Conservation (phyloP, 2,888 invertebrate species). For the Meganola albula region DNA sequence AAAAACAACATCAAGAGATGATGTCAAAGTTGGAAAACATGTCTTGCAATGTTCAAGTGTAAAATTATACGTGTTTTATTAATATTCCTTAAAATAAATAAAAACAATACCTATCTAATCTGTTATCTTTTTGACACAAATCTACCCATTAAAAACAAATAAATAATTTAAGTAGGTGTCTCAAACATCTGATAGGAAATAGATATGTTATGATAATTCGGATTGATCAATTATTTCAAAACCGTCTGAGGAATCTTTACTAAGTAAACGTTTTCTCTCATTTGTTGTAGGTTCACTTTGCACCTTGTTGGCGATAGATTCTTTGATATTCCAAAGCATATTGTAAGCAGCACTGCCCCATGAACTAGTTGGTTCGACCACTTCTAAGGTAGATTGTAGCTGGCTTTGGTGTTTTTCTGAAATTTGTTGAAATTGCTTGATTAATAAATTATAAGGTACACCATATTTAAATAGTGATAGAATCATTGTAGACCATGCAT, state of each 20-base stretch:
- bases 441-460: no score
- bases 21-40: constrained; percentile 63
- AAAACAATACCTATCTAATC: neutral
- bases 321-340: constrained; percentile 55
- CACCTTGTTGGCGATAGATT: constrained; percentile 55
- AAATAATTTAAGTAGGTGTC: no score
- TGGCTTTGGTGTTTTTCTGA: constrained; percentile 51
- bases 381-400: constrained; percentile 51
- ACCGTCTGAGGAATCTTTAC: constrained; percentile 67
- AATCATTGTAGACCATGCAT: no score
- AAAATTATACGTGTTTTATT: constrained; percentile 7
- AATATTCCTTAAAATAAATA: neutral
- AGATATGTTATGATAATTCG: constrained; percentile 45
- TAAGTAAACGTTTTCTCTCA: constrained; percentile 52
- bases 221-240: constrained; percentile 70
- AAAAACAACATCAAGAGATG: constrained; percentile 65
- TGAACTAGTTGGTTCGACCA: constrained; percentile 41
- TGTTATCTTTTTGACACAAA: no score
- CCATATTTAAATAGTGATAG: no score
- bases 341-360: constrained; percentile 63
- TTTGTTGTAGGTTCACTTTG: constrained; percentile 41
- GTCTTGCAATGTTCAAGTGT: constrained; percentile 43
- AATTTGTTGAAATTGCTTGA: no score
- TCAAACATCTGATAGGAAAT: no score
- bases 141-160: no score